Conservation (phyloP, 2,113 vertebrate species). For the Terrapene triunguis region DNA sequence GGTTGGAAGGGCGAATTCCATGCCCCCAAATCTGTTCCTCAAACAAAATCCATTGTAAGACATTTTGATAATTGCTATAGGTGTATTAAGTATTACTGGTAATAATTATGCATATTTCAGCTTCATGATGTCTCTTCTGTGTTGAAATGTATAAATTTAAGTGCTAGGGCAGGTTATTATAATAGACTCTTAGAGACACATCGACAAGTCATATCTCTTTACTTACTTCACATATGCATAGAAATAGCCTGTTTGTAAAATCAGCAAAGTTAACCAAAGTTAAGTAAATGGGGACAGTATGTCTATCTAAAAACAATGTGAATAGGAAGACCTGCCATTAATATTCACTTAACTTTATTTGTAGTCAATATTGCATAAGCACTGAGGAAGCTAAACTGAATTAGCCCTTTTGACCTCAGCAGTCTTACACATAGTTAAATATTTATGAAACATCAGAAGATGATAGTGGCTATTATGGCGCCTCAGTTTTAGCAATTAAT, state of each 20-base stretch:
- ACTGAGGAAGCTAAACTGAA: constrained; percentile 46
- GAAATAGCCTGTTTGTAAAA: background rate
- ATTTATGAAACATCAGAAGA: constrained; percentile 71
- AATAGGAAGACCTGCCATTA: constrained; percentile 18
- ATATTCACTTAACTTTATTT: constrained; percentile 49
- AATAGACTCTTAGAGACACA: background rate
- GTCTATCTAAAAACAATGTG: background rate
- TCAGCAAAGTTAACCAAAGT: background rate
- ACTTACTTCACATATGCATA: background rate
- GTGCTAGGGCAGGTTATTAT: background rate
- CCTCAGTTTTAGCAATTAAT: constrained; percentile 76
- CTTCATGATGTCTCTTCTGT: background rate
- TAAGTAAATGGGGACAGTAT: background rate
- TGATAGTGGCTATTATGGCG: constrained; percentile 59
- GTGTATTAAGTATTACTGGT: background rate
- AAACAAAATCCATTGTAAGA: background rate
- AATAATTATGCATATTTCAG: background rate
- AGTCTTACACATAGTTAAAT: constrained; percentile 65
- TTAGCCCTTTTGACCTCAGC: constrained; percentile 64
- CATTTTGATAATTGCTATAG: background rate
- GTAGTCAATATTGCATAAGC: constrained; percentile 35
- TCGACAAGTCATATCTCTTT: background rate
- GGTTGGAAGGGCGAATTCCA: background rate
- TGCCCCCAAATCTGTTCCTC: background rate
- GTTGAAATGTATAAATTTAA: constrained; percentile 6